Evolutionary conservation across 1,140 invertebrate species (phyloP).

Genomic region (Coptotermes formosanus): DNA sequence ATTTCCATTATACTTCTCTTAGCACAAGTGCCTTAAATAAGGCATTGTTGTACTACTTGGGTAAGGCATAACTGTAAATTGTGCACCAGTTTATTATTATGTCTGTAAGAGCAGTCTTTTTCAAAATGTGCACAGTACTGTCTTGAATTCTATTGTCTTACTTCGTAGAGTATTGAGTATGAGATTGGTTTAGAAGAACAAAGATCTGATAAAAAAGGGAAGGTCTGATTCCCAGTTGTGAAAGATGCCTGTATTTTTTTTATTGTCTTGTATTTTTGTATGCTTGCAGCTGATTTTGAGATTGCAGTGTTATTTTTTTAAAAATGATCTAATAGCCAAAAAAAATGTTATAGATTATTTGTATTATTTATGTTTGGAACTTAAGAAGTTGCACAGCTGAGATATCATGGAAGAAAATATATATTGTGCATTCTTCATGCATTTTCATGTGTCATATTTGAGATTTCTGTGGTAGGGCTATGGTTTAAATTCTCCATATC

Average conservation of each 20-base stretch:
- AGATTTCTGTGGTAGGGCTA: background rate
- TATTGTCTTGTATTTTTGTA: slow-evolving; percentile 30
- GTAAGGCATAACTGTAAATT: slow-evolving; percentile 14
- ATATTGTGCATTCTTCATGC: background rate
- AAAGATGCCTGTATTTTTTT: slow-evolving; percentile 26
- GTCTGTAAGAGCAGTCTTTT: background rate
- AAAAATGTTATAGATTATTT: background rate
- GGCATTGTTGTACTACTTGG: slow-evolving; percentile 34
- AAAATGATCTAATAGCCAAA: background rate
- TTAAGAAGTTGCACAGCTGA: slow-evolving; percentile 25
- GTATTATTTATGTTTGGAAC: background rate
- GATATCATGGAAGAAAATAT: background rate
- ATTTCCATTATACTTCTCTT: slow-evolving; percentile 31
- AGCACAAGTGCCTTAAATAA: slow-evolving; percentile 36
- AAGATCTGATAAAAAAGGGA: slow-evolving; percentile 16
- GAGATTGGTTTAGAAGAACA: background rate
- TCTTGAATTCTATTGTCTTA: slow-evolving; percentile 26
- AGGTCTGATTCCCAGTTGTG: background rate
- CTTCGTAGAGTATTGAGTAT: background rate
- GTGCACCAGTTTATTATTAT: slow-evolving; percentile 24
- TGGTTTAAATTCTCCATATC: background rate
- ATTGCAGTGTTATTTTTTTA: slow-evolving; percentile 31
- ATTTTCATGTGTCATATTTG: background rate
- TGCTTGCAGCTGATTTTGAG: slow-evolving; percentile 29
- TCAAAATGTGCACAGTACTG: slow-evolving; percentile 29